Conservation (phyloP, 2,888 invertebrate genomes). For the Oxystoma pomonae region DNA sequence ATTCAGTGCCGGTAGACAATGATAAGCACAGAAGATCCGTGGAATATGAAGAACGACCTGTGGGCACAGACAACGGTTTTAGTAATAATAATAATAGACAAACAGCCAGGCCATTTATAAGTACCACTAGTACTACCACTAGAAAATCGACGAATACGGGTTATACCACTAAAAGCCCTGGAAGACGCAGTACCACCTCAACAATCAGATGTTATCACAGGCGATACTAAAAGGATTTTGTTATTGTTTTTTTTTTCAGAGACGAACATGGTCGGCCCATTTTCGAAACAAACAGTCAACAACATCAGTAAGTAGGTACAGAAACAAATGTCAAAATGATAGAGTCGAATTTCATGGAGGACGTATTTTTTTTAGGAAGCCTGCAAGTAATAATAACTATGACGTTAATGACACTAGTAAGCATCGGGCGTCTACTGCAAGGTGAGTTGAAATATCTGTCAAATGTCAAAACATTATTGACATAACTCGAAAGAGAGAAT, state of each 20-base stretch:
- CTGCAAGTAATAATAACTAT: neutral
- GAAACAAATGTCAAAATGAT: neutral
- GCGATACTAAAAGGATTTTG: no score
- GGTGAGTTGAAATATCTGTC: no score
- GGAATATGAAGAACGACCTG: neutral
- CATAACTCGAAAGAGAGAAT: no score
- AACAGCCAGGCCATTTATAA: neutral
- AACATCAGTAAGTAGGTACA: neutral
- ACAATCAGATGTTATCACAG: no score
- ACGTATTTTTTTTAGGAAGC: neutral
- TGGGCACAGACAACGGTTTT: neutral
- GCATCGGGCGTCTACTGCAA: neutral
- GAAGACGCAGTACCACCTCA: no score
- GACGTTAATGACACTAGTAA: neutral
- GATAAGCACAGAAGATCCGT: neutral
- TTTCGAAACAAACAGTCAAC: neutral
- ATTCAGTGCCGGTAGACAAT: no score
- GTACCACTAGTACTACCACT: neutral
- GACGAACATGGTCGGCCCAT: neutral
- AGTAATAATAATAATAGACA: neutral
- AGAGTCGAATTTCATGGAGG: neutral
- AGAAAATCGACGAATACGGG: neutral
- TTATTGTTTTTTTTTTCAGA: constrained; percentile 1
- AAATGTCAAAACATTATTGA: neutral
- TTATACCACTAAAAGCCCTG: no score